Evolutionary conservation across 2,113 vertebrate genomes (phyloP).

Genomic region (Catharus bicknelli): DNA sequence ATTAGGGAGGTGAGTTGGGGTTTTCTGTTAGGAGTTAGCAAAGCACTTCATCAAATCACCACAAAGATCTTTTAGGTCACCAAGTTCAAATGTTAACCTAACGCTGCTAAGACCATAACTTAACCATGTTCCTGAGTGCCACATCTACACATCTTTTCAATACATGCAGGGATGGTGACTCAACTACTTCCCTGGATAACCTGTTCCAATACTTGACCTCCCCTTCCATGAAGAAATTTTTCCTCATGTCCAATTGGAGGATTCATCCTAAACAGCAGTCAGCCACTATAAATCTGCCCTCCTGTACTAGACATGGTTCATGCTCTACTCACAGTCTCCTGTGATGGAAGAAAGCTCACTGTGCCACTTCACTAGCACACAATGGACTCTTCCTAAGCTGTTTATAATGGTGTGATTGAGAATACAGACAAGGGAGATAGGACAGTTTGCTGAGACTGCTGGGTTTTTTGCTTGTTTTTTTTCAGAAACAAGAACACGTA

Average conservation of each 20-base stretch:
- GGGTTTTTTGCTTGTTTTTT: background rate
- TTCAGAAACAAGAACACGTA: fast-evolving
- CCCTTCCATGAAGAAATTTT: background rate
- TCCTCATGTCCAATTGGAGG: background rate
- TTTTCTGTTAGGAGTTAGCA: background rate
- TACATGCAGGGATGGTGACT: background rate
- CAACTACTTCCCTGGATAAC: background rate
- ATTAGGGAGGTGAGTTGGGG: background rate
- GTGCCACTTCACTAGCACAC: background rate
- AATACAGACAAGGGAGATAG: background rate
- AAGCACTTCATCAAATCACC: background rate
- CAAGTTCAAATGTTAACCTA: background rate
- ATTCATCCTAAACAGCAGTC: background rate
- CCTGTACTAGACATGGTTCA: fast-evolving
- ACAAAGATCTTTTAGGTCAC: background rate
- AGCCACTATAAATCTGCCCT: background rate
- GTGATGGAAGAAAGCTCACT: background rate
- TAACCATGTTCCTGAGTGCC: background rate
- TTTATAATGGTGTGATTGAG: background rate
- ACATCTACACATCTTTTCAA: background rate
- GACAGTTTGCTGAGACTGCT: background rate
- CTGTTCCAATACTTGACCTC: background rate
- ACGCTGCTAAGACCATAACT: background rate
- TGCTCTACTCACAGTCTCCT: background rate
- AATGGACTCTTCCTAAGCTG: background rate